Conservation (phyloP, 2,888 invertebrate species). For the Pyralis farinalis region DNA sequence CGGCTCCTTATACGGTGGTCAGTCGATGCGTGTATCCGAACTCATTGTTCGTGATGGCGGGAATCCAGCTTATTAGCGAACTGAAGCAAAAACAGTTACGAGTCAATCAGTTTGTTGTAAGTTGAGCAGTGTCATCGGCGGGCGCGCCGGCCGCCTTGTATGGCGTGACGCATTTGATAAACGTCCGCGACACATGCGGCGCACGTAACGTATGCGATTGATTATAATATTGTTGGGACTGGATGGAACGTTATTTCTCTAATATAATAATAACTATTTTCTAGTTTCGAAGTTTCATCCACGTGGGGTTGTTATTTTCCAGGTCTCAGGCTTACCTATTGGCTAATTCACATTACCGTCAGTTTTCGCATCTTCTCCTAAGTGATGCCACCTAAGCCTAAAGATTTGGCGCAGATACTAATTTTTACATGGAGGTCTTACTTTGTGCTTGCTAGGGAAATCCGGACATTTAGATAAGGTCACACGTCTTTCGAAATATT, state of each 20-base stretch:
- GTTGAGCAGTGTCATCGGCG: conserved; percentile 43
- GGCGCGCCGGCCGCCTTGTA: conserved; percentile 59
- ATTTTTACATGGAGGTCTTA: too few relatives aligned
- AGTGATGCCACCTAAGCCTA: too few relatives aligned
- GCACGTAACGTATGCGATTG: background rate
- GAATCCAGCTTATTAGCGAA: conserved; percentile 34
- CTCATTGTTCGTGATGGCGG: conserved; percentile 20
- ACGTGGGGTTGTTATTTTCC: too few relatives aligned
- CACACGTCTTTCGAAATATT: too few relatives aligned
- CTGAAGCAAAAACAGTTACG: conserved; percentile 46
- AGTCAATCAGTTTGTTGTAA: conserved; percentile 55
- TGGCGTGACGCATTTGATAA: conserved; percentile 43
- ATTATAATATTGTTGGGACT: background rate
- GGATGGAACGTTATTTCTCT: background rate
- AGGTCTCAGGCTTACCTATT: too few relatives aligned
- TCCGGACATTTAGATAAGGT: too few relatives aligned
- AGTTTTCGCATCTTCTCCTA: too few relatives aligned
- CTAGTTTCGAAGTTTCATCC: too few relatives aligned
- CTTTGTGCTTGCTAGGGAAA: too few relatives aligned
- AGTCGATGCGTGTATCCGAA: conserved; percentile 6
- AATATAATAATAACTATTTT: too few relatives aligned
- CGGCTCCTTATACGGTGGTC: conserved; percentile 7
- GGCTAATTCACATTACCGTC: too few relatives aligned
- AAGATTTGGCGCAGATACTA: too few relatives aligned
- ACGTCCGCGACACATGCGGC: conserved; percentile 18